Evolutionary conservation across 2,888 invertebrate species (phyloP), one percentile per base, ranked within the genome.

Genomic region (Cryptus armator): DNA sequence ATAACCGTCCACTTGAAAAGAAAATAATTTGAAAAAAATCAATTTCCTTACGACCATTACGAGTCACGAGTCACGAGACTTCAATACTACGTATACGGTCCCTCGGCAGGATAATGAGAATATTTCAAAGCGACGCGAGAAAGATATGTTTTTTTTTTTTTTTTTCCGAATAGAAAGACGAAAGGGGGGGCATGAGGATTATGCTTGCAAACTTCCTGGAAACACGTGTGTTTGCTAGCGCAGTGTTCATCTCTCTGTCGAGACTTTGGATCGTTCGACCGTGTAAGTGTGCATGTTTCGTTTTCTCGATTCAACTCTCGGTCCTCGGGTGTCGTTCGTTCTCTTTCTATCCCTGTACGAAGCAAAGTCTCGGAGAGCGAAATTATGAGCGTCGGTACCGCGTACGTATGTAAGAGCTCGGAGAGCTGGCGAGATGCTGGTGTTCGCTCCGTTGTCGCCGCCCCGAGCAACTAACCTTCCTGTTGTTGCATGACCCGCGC

Each of bases 401-500:
- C 88, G 88, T 80, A 85, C 85, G 85, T 90, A 90, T 89, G 89
- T 90, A 90, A 84, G 81, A 85, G 77, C 71, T 74, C 78, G 75
- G 43, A 46, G 56, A 72, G 81, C 78, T 78, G 70, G 84, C 68
- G 81, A 81, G 84, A 81, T 81, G 72, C 74, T 90, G 90, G 90
- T 92, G 91, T 91, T 91, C 90, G 91, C 90, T 90, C 90, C 90
- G 91, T 92, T 92, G 91, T 91, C 91, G 92, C 90, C 89, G 92
- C 92, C 92, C 89, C 91, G 89, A 92, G 92, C 92, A 91, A 92
- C 91, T 92, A 92, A 92, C 91, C 92, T 92, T 92, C 91, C 91
- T 91, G 92, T 92, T 92, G 91, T 92, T 92, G 91, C 91, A 92
- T 92, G 92, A 92, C 91, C 92, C 88, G 89, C 87, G 88, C 91